Conservation (phyloP, 2,113 vertebrate species). For the Seriola dumerili region DNA sequence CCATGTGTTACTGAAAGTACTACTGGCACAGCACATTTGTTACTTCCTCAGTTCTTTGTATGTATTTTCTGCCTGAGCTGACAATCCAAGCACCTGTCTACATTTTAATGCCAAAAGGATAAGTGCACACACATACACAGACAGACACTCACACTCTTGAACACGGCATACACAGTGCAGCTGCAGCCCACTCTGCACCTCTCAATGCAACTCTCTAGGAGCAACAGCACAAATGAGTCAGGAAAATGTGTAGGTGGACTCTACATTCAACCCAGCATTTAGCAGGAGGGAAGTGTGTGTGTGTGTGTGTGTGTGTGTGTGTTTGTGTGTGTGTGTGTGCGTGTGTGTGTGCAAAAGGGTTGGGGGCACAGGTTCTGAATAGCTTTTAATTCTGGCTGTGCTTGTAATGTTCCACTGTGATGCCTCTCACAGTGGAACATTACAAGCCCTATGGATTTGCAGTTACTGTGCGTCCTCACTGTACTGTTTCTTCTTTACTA, state of each 20-base stretch:
- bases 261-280: constrained; percentile 78
- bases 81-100: constrained; percentile 62
- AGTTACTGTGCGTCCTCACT: no score
- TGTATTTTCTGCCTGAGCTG: constrained; percentile 44
- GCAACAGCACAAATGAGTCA: constrained; percentile 75
- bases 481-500: no score
- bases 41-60: constrained; percentile 37
- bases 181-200: constrained; percentile 70
- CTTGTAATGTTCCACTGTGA: no score
- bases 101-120: constrained; percentile 48
- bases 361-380: no score
- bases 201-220: constrained; percentile 56
- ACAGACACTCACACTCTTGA: constrained; percentile 1
- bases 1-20: constrained; percentile 29
- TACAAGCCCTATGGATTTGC: no score
- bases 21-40: constrained; percentile 39
- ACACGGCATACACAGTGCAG: constrained; percentile 47
- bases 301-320: not conserved
- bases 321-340: no score
- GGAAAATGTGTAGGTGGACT: constrained; percentile 80
- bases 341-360: no score
- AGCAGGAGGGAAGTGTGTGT: constrained; percentile 34
- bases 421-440: no score
- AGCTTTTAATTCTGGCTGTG: no score
- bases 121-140: constrained; percentile 8